These are phyloP conservation scores for Babylonia areolata DNA, from an alignment of 1,140 invertebrate genomes.

Conservation along the genomic window DNA sequence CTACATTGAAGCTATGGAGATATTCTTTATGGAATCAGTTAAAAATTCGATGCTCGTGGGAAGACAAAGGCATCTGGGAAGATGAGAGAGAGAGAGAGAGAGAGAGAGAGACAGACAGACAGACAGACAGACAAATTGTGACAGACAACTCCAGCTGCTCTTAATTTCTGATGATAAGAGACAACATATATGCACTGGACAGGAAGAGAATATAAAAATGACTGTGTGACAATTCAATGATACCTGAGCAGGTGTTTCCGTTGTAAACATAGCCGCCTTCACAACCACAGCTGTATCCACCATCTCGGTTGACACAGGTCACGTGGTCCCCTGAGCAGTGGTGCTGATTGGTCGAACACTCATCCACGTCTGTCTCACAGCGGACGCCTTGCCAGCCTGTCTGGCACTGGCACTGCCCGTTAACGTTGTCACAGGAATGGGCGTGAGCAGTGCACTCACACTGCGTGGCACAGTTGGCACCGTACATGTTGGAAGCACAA, in stretches of 20 bases:
- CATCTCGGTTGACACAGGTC: slow-evolving; percentile 84
- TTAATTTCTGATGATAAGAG: no score
- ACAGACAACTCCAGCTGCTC: no score
- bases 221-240: no score
- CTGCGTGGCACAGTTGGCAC: neutral
- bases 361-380: slow-evolving; percentile 36
- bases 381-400: slow-evolving; percentile 25
- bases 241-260: neutral
- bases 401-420: slow-evolving; percentile 31
- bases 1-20: no score
- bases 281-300: slow-evolving; percentile 83
- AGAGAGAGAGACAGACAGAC: no score
- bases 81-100: no score
- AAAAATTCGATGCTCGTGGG: no score
- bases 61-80: no score
- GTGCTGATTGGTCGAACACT: slow-evolving; percentile 3
- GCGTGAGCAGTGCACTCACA: neutral
- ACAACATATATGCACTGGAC: no score
- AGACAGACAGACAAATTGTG: no score
- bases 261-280: slow-evolving; percentile 18
- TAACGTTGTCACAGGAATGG: slow-evolving; percentile 24
- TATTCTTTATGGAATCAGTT: no score
- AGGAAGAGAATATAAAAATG: no score
- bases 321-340: slow-evolving; percentile 18
- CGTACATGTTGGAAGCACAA: slow-evolving; percentile 4